Base-by-base conservation (phyloP, 2,797 vertebrate genomes). In the Macroramphosus scolopax region DNA sequence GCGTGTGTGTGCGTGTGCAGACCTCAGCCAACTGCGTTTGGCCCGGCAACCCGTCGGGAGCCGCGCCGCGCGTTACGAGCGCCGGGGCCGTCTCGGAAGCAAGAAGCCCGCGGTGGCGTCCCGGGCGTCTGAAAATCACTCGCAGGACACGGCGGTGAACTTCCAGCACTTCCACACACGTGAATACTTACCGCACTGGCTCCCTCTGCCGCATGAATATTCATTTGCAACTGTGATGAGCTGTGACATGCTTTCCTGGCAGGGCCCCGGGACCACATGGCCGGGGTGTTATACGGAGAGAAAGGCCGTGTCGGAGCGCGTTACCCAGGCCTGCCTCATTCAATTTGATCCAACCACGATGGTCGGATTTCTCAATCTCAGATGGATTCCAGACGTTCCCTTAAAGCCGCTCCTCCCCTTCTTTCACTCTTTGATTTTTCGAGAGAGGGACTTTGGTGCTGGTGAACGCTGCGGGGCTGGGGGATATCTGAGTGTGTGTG, bases 191-290 rank as follows among this genome's bases (percentile, higher is more conserved):
- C 24, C 77, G 69, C 75, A 67, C 72, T 64, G 59, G 64, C 78
- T 55, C 67, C 51, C 77, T 71, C 59, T 55, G 51, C 61, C 33
- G 56, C 81, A 89, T 89, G 88, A 89, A 91, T 91, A 90, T 90
- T 89, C 88, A 91, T 89, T 54, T 26, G 59, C 85, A 89, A 88
- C 85, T 90, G 88, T 88, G 87, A 82, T 74, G 87, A 73, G 85
- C 83, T 82, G 81, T 88, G 89, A 89, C 88, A 88, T 77, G 82
- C 68, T 67, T 81, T 75, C 53, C 84, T 90, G 88, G 88, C 87
- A 78, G 66, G 63, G 72, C 68, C 58, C 48, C 14, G 42, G 37
- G 69, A 78, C 85, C 89, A 89, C 88, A 89, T 88, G 88, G 88
- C 84, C 49, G 45, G 80, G 78, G 85, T 84, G 86, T 81, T 58